Conservation (phyloP, 2,888 invertebrate species). For the Tenodera sinensis region DNA sequence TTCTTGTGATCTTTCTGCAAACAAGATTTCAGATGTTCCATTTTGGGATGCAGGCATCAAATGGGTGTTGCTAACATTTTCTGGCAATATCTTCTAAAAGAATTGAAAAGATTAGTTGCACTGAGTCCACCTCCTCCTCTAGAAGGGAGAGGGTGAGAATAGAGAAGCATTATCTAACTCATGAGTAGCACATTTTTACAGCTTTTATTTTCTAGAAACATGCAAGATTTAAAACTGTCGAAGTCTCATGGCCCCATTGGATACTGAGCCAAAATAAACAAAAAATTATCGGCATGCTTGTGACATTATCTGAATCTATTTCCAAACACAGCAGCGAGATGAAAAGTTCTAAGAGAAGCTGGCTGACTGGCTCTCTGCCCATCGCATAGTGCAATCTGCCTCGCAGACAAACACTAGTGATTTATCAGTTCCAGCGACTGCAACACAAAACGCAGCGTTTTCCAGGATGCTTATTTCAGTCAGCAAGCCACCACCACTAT, state of each 20-base stretch:
- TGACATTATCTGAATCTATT: not conserved
- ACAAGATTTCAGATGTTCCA: too few relatives aligned
- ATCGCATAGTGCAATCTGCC: not conserved
- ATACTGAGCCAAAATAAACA: not conserved
- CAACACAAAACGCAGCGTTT: not conserved
- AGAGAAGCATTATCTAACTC: too few relatives aligned
- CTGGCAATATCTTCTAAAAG: too few relatives aligned
- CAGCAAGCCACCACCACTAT: too few relatives aligned
- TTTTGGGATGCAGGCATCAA: too few relatives aligned
- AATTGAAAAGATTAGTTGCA: too few relatives aligned
- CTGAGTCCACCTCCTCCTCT: too few relatives aligned
- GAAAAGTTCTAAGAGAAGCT: not conserved
- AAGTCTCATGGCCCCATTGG: not conserved
- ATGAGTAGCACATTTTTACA: not conserved
- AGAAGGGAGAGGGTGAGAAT: too few relatives aligned
- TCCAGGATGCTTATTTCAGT: not conserved
- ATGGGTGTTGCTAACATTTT: too few relatives aligned
- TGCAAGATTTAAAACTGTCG: not conserved
- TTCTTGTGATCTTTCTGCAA: too few relatives aligned
- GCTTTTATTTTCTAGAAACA: not conserved
- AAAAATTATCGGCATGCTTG: not conserved
- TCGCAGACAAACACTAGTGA: not conserved
- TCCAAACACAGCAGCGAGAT: not conserved
- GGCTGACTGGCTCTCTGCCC: not conserved
- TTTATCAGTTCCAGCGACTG: not conserved